These are phyloP conservation scores for Cladorhizidae sp. DNA, from an alignment of 37 sponge, comb jelly and placozoan genomes.

Conservation along the genomic window DNA sequence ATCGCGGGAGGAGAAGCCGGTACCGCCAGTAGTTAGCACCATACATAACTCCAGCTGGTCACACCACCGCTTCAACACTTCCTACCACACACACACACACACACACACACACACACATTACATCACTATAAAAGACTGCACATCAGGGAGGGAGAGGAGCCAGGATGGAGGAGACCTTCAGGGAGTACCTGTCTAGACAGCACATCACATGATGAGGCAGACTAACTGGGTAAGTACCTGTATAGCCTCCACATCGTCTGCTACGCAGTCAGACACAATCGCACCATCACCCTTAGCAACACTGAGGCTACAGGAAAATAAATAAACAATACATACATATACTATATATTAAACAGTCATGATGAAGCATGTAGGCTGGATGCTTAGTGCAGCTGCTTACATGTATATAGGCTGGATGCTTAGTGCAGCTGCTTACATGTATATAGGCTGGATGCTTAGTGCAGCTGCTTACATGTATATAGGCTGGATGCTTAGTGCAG, in stretches of 20 bases:
- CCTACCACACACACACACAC: constrained; percentile 6
- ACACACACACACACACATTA: neutral
- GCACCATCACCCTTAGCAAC: neutral
- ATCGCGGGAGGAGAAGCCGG: constrained; percentile 94
- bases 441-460: too few relatives aligned
- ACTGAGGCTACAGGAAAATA: neutral
- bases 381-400: too few relatives aligned
- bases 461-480: too few relatives aligned
- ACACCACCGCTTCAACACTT: constrained; percentile 56
- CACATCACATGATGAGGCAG: too few relatives aligned
- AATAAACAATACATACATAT: neutral
- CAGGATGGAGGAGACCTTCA: too few relatives aligned
- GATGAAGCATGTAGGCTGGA: too few relatives aligned
- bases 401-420: too few relatives aligned
- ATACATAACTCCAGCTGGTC: constrained; percentile 67
- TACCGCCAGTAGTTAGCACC: constrained; percentile 95
- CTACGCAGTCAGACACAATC: constrained; percentile 51
- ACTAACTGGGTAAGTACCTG: constrained; percentile 61
- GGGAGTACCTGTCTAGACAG: too few relatives aligned
- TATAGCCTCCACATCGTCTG: constrained; percentile 56
- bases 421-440: too few relatives aligned
- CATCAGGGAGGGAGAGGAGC: neutral
- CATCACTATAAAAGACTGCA: neutral
- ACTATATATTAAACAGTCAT: too few relatives aligned
- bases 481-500: too few relatives aligned